Percentiles rank a stretch among this genome's conserved stretches.
Conservation (phyloP, 2,888 invertebrate genomes). For the Cyclophora albipunctata region DNA sequence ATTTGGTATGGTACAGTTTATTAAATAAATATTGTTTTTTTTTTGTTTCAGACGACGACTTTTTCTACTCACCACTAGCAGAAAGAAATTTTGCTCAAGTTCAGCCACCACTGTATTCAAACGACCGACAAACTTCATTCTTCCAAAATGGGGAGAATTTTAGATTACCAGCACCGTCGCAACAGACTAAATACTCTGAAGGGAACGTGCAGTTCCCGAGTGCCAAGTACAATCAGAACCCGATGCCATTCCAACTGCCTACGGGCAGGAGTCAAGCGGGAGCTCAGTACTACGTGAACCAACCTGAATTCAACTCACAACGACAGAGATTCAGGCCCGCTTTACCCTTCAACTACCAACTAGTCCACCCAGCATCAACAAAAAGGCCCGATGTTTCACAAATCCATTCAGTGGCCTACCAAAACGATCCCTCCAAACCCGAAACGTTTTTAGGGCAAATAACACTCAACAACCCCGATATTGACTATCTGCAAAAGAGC, state of each 20-base stretch:
- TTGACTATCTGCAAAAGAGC: constrained; percentile 61
- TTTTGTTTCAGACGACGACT: constrained; percentile 65
- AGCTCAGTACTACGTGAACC: constrained; percentile 62
- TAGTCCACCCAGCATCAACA: constrained; percentile 65
- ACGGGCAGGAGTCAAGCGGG: constrained; percentile 67
- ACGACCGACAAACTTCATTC: constrained; percentile 51
- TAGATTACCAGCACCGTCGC: constrained; percentile 45
- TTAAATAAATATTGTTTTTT: constrained; percentile 10
- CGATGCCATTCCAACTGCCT: constrained; percentile 66
- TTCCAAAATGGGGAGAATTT: constrained; percentile 57
- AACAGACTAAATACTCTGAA: constrained; percentile 53
- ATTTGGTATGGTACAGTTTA: too few relatives aligned
- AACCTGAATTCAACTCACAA: constrained; percentile 59
- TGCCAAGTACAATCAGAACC: constrained; percentile 68
- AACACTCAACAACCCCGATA: constrained; percentile 76
- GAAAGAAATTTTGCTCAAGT: constrained; percentile 73
- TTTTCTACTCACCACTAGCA: constrained; percentile 59
- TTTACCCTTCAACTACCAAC: constrained; percentile 61
- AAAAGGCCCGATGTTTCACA: constrained; percentile 74
- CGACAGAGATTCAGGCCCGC: constrained; percentile 60
- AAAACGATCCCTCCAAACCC: constrained; percentile 76
- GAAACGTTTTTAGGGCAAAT: constrained; percentile 79
- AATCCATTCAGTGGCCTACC: constrained; percentile 74
- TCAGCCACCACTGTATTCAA: constrained; percentile 63
- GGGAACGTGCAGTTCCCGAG: constrained; percentile 58